Evolutionary conservation across 2,113 vertebrate genomes (phyloP).

Genomic region (Sus scrofa): DNA sequence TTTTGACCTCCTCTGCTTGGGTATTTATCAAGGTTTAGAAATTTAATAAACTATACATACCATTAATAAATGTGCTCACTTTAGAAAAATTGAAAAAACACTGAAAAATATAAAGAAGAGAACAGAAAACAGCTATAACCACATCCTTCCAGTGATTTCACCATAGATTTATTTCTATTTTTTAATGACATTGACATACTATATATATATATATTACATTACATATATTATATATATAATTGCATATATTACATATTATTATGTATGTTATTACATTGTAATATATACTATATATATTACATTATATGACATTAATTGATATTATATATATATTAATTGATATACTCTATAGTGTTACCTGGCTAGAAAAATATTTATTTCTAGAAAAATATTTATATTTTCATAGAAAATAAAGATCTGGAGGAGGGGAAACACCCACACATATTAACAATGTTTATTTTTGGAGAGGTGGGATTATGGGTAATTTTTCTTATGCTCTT

Average conservation of each 20-base stretch:
- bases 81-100: slow-evolving; percentile 37
- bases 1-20: background rate
- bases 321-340: background rate
- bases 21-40: background rate
- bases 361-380: slow-evolving; percentile 12
- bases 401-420: slow-evolving; percentile 32
- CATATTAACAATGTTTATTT: background rate
- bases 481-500: background rate
- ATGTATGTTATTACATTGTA: no score
- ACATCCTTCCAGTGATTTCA: background rate
- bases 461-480: background rate
- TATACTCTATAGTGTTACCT: background rate
- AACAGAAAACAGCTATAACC: background rate
- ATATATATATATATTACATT: no score
- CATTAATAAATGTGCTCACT: background rate
- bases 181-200: background rate
- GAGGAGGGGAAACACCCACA: background rate
- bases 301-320: no score
- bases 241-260: no score
- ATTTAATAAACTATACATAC: background rate
- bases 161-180: slow-evolving; percentile 20
- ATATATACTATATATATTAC: no score
- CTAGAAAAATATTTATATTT: background rate
- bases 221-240: no score
- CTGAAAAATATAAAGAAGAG: background rate